Evolutionary conservation across 2,888 invertebrate species (phyloP).

Genomic region (Nymphalis polychloros): DNA sequence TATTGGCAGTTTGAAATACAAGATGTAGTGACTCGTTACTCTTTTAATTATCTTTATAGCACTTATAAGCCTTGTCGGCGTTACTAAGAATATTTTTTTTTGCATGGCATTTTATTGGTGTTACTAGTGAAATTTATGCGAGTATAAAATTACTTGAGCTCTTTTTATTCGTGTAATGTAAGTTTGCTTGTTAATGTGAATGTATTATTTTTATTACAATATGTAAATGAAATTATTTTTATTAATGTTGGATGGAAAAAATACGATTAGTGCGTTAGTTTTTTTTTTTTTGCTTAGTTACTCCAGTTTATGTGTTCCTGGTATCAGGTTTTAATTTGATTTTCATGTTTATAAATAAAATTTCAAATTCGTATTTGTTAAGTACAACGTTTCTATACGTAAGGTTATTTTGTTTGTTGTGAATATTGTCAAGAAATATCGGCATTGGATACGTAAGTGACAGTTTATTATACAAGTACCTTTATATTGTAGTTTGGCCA

Average conservation of each 20-base stretch:
- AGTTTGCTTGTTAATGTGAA: conserved; percentile 12
- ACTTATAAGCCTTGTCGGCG: conserved; percentile 25
- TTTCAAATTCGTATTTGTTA: no score
- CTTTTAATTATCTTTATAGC: conserved; percentile 35
- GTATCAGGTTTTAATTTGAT: no score
- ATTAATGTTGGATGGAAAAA: not conserved
- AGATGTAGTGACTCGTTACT: conserved; percentile 24
- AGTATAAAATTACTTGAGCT: conserved; percentile 25
- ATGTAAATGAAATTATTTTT: conserved; percentile 1
- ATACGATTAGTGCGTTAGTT: no score
- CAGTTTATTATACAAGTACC: no score
- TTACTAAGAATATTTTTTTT: conserved; percentile 25
- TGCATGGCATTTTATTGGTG: conserved; percentile 17
- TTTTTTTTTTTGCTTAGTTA: not conserved
- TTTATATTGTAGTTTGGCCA: no score
- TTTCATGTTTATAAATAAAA: no score
- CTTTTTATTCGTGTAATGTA: conserved; percentile 12
- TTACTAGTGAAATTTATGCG: conserved; percentile 16
- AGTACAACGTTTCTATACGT: no score
- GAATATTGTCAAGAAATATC: no score
- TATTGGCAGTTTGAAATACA: conserved; percentile 46
- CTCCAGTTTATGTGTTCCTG: not conserved
- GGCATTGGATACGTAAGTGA: no score
- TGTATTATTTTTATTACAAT: conserved; percentile 15
- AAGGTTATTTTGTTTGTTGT: no score